These are phyloP conservation scores for Edolisoma coerulescens DNA, from an alignment of 2,113 vertebrate species.

Conservation along the genomic window DNA sequence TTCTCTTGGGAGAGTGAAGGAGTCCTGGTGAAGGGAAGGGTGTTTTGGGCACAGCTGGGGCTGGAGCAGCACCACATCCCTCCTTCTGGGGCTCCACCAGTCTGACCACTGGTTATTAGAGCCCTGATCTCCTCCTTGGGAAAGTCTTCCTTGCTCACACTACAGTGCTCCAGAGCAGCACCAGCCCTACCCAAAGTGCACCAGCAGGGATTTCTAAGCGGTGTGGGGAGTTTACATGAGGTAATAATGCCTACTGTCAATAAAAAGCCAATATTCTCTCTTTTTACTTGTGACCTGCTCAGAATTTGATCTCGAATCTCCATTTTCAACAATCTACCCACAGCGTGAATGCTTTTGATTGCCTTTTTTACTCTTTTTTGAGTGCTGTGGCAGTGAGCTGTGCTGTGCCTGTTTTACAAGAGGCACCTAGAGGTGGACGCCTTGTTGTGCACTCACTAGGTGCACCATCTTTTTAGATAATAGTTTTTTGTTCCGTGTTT, in stretches of 20 bases:
- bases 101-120: rapidly evolving
- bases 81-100: background rate
- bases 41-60: background rate
- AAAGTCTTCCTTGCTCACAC: background rate
- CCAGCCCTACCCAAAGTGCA: background rate
- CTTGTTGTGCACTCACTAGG: background rate
- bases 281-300: background rate
- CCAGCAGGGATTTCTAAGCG: background rate
- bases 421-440: rapidly evolving
- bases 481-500: rapidly evolving
- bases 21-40: background rate
- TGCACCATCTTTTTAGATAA: background rate
- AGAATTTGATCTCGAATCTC: background rate
- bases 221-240: background rate
- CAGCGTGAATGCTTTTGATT: background rate
- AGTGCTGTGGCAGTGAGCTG: background rate
- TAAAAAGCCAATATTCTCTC: background rate
- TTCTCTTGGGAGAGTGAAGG: background rate
- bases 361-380: too few species aligned
- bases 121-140: background rate
- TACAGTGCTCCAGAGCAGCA: rapidly evolving
- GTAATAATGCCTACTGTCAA: background rate
- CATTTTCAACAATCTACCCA: background rate
- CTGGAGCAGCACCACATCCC: background rate
- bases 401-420: background rate